Evolutionary conservation across 2,797 vertebrate species (phyloP), one percentile per base, ranked within the genome.

Genomic region (Varecia variegata): DNA sequence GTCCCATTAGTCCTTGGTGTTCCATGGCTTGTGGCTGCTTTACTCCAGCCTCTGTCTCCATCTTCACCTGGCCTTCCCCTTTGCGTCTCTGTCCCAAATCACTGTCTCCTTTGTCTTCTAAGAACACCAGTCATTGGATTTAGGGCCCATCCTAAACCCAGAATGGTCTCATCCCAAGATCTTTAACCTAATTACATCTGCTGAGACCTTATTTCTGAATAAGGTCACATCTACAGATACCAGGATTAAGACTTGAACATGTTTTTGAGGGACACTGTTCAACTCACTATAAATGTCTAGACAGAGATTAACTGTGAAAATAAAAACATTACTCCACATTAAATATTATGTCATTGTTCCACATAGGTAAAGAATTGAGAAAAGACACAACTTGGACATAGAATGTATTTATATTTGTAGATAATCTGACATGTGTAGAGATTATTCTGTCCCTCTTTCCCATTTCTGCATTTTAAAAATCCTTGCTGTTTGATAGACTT

Each of bases 1-100:
- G 15, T 30, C 12, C 56, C 13, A 1, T 4, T 13, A 5, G 10
- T 21, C 9, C 9, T 56, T 4, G 32, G 30, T 0, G 0, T 38
- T 27, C 27, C 54, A 50, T 12, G n/a, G 54, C 74, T 71, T 73
- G 18, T 38, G 23, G 35, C 43, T n/a, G 0, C 11, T 0, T 38
- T 47, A 2, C 20, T 60, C 5, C 38, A 15, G 23, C 21, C 17
- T 65, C 52, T 71, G 67, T 20, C 17, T 60, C 10, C n/a, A 0
- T 86, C 56, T 81, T 43, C 62, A 20, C 2, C 0, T 13, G 40
- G 15, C 35, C 20, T 30, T 54, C 17, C 7, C 17, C 21, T 43
- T 2, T 40, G 1, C 12, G 25, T 50, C 32, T 80, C 18, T 65
- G 45, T 43, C 23, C 56, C 32, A 27, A 13, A 45, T 56, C 18